Evolutionary conservation across 2,888 invertebrate species (phyloP), one percentile per base, ranked within the genome.

Genomic region (Hyposoter dolosus): DNA sequence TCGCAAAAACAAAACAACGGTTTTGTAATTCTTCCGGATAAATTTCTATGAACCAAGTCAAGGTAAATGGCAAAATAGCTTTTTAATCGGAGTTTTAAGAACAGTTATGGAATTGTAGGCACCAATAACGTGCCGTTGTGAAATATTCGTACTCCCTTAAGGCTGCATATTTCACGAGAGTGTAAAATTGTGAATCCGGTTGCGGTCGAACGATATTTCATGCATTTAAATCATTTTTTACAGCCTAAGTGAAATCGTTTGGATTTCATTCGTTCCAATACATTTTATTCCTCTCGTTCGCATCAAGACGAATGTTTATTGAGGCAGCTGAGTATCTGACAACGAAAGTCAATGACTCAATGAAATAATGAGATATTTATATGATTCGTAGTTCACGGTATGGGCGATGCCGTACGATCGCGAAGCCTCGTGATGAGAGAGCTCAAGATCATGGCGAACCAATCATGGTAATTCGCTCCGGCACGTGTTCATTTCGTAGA

Each of bases 391-490:
- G 35, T 32, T n/a, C n/a, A 35, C n/a, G 35, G n/a, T n/a, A n/a
- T n/a, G 35, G 43, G n/a, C 43, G 43, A 68, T 65, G 65, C 65
- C 7, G 19, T 12, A 23, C 2, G 56, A 53, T 53, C 10, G 19
- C 53, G 19, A 53, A 9, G 19, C 19, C 53, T 19, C 19, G 53
- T 9, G 53, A 45, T 68, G 17, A 60, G 35, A 47, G 69, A 40
- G 12, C 71, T 53, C 17, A 68, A 35, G 68, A 60, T 50, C 19
- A 35, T 4, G 53, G 66, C 60, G 77, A 77, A 78, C 43, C 50
- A 35, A 75, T 82, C 60, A 53, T 82, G 56, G 78, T 72, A 78
- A 82, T 50, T 77, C 23, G 47, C 35, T 28, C 4, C 47, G 60
- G 45, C 60, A 68, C 23, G 60, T 60, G 47, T 53, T 40, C 32